A percentile compares a stretch with the other conserved stretches of the same genome.
These are phyloP conservation scores for Prinia subflava DNA, from an alignment of 2,113 vertebrate species.

Conservation along the genomic window DNA sequence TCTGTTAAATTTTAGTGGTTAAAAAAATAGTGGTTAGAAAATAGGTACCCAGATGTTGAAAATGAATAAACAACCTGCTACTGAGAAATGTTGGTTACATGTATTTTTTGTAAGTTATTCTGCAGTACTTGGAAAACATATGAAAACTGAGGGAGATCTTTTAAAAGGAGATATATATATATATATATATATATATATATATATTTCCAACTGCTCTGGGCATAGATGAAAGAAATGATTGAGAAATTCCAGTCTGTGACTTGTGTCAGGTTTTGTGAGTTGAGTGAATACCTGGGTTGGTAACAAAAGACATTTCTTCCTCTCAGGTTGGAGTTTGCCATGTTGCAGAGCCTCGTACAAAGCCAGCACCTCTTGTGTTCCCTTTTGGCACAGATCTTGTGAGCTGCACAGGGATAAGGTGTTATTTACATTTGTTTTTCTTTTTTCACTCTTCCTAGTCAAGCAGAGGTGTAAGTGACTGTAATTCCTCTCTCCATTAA, in stretches of 20 bases:
- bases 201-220: background rate
- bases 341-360: background rate
- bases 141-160: background rate
- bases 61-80: background rate
- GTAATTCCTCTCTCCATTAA: background rate
- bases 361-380: background rate
- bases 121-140: background rate
- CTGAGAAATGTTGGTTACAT: background rate
- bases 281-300: background rate
- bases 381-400: background rate
- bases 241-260: background rate
- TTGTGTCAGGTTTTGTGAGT: background rate
- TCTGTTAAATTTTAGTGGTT: background rate
- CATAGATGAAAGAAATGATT: background rate
- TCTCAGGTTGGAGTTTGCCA: background rate
- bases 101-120: background rate
- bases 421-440: background rate
- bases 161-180: background rate
- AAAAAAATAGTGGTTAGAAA: background rate
- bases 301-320: background rate
- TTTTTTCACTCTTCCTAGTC: background rate
- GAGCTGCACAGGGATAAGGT: background rate
- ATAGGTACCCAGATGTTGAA: background rate
- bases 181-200: too few species aligned
- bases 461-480: background rate